Conservation (phyloP, 2,797 vertebrate genomes). For the Sphenopsis melanotis region DNA sequence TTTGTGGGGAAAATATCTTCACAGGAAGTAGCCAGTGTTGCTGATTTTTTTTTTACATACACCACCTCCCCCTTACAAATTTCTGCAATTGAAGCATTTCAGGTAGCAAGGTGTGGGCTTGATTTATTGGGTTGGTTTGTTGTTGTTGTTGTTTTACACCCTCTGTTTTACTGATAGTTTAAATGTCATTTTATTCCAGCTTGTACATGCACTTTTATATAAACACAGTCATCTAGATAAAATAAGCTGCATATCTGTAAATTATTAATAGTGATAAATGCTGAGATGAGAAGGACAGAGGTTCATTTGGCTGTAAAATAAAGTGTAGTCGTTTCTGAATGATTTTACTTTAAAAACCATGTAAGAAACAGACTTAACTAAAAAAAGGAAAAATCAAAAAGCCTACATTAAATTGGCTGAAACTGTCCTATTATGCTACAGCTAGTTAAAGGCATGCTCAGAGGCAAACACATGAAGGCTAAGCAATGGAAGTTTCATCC, state of each 20-base stretch:
- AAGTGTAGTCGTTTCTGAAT: background rate
- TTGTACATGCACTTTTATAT: background rate
- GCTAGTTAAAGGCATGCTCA: background rate
- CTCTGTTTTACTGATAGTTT: background rate
- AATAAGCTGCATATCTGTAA: background rate
- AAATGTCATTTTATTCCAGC: background rate
- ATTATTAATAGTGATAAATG: slow-evolving; percentile 1
- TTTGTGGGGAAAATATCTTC: background rate
- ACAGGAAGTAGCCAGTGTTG: background rate
- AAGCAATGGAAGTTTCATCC: background rate
- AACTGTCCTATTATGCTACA: background rate
- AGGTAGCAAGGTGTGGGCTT: background rate
- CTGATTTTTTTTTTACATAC: background rate
- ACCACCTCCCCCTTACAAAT: background rate
- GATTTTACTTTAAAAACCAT: background rate
- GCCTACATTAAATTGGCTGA: background rate
- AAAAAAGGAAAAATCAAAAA: background rate
- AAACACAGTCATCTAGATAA: background rate
- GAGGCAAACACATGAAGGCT: background rate
- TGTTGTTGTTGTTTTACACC: background rate
- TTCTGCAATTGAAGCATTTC: background rate
- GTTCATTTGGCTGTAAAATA: background rate
- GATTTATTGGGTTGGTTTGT: background rate
- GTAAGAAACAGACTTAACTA: background rate
- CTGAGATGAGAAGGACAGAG: background rate